A percentile compares a stretch with the other conserved stretches of the same genome.
Evolutionary conservation across 2,113 vertebrate species (phyloP).

Genomic region (Labeo rohita): DNA sequence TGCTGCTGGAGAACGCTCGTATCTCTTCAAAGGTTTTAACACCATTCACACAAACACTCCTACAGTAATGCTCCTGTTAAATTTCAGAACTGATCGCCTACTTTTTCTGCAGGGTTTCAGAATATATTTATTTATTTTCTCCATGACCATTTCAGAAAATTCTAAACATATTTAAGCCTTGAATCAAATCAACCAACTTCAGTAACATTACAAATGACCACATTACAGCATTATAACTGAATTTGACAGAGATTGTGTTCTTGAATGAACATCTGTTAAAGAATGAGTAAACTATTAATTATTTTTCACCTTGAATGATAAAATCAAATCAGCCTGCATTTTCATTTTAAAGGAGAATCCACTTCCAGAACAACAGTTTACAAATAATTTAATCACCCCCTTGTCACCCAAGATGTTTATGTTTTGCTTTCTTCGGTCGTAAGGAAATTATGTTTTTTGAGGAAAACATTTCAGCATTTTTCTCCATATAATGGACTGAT

Average conservation of each 20-base stretch:
- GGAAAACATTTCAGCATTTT: too few relatives aligned
- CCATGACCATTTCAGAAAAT: background rate
- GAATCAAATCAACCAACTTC: background rate
- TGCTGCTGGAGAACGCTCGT: conserved; percentile 93
- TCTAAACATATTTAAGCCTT: background rate
- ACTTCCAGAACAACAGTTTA: too few relatives aligned
- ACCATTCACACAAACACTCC: background rate
- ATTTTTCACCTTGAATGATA: background rate
- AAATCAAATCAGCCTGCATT: background rate
- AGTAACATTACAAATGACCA: background rate
- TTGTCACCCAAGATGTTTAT: too few relatives aligned
- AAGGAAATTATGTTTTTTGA: too few relatives aligned
- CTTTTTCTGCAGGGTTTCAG: background rate
- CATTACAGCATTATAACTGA: background rate
- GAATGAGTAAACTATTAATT: background rate
- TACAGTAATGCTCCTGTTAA: background rate
- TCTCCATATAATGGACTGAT: too few relatives aligned
- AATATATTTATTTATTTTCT: conserved; percentile 2
- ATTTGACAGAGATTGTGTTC: background rate
- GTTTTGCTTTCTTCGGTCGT: too few relatives aligned
- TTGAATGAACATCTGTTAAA: background rate
- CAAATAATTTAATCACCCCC: too few relatives aligned
- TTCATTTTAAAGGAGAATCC: too few relatives aligned
- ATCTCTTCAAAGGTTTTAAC: conserved; percentile 89
- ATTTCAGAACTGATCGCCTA: background rate